Evolutionary conservation across 2,888 invertebrate species (phyloP), one percentile per base, ranked within the genome.

Genomic region (Tethea ocularis): DNA sequence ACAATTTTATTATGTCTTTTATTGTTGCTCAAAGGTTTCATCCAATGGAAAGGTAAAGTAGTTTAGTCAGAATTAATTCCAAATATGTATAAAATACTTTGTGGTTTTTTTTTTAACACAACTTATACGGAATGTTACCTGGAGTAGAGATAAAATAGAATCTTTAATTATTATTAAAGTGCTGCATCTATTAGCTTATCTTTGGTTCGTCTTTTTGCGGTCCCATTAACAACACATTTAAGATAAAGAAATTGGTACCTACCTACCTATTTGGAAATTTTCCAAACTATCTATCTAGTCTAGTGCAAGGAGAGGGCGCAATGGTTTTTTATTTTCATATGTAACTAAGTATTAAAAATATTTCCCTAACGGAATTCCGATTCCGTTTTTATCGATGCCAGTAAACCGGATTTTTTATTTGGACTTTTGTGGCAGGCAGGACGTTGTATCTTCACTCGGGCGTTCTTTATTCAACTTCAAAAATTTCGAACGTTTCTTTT

Each of bases 101-200:
- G 26, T 5, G 26, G 26, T 26, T 26, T 26, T 26, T 7, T 4
- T 24, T 24, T 24, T 4, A 26, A 26, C 26, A 26, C 26, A 61
- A 68, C 57, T 53, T 57, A 57, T 29, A 41, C 58, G 59, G 67
- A 67, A 67, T 60, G 58, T 33, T 58, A 38, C 46, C 52, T 67
- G 68, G n/a, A n/a, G n/a, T n/a, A 33, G 2, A 8, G 13, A 13
- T 33, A 33, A 33, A 8, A 33, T 33, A 59, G 64, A 70, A 69
- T 71, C 74, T 68, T 82, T 84, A 38, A 87, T 84, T 82, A 84
- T 80, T 80, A 74, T 66, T 65, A 77, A 88, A 88, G 76, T 83
- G 79, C 72, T 66, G 82, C 69, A 71, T 64, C 83, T 83, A 90
- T 89, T 89, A 89, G 80, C 84, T 81, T 89, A 89, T 89, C 89